phyloP scores from a whole-genome alignment of 2,113 vertebrate species.

The Oxyruncus cristatus region DNA sequence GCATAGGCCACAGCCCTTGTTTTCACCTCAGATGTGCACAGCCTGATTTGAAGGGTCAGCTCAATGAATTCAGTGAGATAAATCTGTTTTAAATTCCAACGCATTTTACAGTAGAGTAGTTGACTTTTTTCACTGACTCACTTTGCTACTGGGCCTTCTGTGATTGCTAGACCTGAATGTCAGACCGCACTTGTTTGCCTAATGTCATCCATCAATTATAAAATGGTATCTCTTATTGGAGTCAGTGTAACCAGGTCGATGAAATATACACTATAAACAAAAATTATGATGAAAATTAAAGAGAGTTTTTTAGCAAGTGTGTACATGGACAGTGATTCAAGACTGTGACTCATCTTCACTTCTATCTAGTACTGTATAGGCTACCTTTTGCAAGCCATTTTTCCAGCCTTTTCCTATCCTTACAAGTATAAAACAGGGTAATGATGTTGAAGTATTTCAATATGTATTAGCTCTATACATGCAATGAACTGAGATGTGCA shows the following conservation, averaged over 20 bases:
- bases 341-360: background rate
- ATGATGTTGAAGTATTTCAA: background rate
- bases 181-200: background rate
- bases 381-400: background rate
- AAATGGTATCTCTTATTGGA: background rate
- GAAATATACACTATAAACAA: background rate
- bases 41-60: background rate
- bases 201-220: slow-evolving; percentile 1
- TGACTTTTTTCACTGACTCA: background rate
- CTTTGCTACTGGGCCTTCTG: background rate
- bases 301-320: background rate
- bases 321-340: background rate
- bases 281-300: slow-evolving; percentile 1
- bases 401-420: background rate
- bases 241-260: background rate
- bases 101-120: background rate
- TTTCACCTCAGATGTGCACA: background rate
- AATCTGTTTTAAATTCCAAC: background rate
- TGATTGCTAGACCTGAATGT: background rate
- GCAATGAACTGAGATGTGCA: background rate
- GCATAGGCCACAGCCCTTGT: background rate
- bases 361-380: background rate
- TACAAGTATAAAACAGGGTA: background rate
- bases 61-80: background rate
- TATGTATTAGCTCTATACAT: background rate